Evolutionary conservation across 1,140 invertebrate genomes (phyloP).

Genomic region (Meloidogyne chitwoodi): DNA sequence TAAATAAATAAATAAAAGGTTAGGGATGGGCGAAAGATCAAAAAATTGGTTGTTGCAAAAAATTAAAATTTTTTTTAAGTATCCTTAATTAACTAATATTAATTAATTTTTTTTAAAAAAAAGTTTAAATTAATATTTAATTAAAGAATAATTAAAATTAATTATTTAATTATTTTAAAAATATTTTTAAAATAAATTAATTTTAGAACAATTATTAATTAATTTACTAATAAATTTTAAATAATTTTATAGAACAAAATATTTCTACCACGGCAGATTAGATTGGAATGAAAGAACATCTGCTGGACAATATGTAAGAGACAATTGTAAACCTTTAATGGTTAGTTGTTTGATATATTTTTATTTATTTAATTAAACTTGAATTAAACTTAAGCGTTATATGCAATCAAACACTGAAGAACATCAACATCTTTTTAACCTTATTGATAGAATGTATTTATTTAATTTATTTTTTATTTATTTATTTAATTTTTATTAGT

Average conservation of each 20-base stretch:
- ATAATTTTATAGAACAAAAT: slow-evolving; percentile 75
- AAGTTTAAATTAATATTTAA: no score
- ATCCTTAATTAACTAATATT: no score
- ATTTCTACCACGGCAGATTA: slow-evolving; percentile 73
- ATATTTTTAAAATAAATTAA: no score
- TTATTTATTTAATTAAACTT: background rate
- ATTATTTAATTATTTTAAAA: no score
- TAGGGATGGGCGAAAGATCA: no score
- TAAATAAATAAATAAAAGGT: no score
- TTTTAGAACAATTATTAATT: no score
- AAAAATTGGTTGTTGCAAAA: no score
- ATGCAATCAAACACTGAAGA: slow-evolving; percentile 80
- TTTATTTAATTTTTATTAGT: no score
- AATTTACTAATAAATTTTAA: slow-evolving; percentile 64
- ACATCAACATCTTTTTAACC: slow-evolving; percentile 84
- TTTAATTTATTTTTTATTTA: background rate
- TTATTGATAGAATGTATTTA: slow-evolving; percentile 85
- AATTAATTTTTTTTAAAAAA: no score
- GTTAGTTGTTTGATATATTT: slow-evolving; percentile 66
- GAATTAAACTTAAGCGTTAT: slow-evolving; percentile 72
- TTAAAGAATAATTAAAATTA: no score
- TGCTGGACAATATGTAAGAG: slow-evolving; percentile 88
- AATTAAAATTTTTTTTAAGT: no score
- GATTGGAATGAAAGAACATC: slow-evolving; percentile 91
- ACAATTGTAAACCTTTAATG: slow-evolving; percentile 90